Percentiles rank a stretch among this genome's conserved stretches.
These are phyloP conservation scores for Ophiothrix spiculata DNA, from an alignment of 35 echinoderm and acorn worm genomes.

Conservation along the genomic window DNA sequence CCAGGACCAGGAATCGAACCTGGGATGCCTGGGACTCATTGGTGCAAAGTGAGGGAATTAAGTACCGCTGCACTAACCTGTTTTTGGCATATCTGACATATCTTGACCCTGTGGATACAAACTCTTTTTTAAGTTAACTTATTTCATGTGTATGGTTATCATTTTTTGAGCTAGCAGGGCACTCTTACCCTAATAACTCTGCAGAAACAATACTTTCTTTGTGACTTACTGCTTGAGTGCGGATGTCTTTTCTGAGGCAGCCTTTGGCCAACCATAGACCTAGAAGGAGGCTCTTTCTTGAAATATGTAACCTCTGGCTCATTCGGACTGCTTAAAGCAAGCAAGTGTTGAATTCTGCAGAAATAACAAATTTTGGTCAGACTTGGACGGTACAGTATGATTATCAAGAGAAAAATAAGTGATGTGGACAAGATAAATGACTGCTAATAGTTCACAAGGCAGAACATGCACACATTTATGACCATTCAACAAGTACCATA, in stretches of 20 bases:
- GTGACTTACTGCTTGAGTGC: too few species aligned
- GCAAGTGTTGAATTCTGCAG: slow-evolving; percentile 83
- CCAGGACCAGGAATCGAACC: too few species aligned
- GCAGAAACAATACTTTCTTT: too few species aligned
- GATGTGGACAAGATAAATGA: neutral
- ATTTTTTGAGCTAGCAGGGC: too few species aligned
- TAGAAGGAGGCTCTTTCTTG: slow-evolving; percentile 86
- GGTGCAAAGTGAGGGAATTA: too few species aligned
- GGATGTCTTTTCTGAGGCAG: slow-evolving; percentile 73
- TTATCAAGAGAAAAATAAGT: neutral
- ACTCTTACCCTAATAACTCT: too few species aligned
- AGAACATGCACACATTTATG: neutral
- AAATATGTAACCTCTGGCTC: slow-evolving; percentile 93
- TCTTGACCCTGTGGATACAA: too few species aligned
- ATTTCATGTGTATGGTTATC: too few species aligned
- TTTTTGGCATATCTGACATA: too few species aligned
- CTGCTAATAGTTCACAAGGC: neutral
- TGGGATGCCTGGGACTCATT: too few species aligned
- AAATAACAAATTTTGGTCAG: neutral
- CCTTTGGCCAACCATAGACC: slow-evolving; percentile 71
- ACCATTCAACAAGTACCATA: neutral
- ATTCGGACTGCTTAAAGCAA: slow-evolving; percentile 57
- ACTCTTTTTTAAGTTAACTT: too few species aligned
- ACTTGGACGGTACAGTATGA: neutral
- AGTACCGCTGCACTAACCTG: too few species aligned